These are phyloP conservation scores for Orthosia cruda DNA, from an alignment of 2,888 invertebrate genomes.

Conservation along the genomic window DNA sequence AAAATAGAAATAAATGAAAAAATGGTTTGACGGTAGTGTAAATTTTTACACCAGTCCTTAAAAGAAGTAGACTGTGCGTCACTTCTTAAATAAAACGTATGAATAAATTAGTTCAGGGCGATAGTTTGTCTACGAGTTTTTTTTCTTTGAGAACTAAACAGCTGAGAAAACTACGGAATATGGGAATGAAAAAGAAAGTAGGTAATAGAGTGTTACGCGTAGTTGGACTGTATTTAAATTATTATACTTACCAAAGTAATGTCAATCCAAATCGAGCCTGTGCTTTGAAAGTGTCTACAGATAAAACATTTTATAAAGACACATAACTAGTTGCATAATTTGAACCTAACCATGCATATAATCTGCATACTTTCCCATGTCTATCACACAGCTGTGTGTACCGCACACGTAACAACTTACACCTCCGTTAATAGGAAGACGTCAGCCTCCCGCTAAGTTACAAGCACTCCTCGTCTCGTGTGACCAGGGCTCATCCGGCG, in stretches of 20 bases:
- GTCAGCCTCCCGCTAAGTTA: constrained; percentile 12
- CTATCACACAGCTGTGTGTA: neutral
- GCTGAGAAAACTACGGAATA: neutral
- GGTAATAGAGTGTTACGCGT: neutral
- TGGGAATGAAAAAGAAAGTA: neutral
- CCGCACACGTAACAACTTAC: constrained; percentile 4
- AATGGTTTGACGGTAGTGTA: neutral
- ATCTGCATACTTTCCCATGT: neutral
- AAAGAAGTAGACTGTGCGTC: neutral
- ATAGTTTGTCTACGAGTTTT: neutral
- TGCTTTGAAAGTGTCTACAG: neutral
- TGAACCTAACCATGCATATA: neutral
- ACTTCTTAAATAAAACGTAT: neutral
- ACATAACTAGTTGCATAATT: neutral
- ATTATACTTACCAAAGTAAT: neutral
- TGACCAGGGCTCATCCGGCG: constrained; percentile 22
- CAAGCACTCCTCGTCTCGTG: neutral
- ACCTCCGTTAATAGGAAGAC: constrained; percentile 15
- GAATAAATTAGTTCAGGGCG: neutral
- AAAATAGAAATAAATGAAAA: no score
- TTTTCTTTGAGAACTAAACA: constrained; percentile 18
- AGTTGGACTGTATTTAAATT: neutral
- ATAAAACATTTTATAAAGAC: neutral
- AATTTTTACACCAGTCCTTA: neutral
- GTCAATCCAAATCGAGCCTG: neutral